Conservation (phyloP, 1,140 invertebrate species). For the Meloidogyne hapla region DNA sequence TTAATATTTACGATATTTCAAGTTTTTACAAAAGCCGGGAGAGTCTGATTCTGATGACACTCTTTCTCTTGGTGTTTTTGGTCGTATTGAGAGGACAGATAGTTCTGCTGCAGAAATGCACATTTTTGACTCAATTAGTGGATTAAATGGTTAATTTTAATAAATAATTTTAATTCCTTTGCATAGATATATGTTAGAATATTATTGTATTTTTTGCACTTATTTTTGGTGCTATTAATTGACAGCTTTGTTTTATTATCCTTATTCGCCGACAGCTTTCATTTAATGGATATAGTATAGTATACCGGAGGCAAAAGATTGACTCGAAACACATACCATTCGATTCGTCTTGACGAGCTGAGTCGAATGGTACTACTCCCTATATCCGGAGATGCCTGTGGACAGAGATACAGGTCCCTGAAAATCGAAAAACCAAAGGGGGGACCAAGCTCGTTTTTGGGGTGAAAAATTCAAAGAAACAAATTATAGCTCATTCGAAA, state of each 20-base stretch:
- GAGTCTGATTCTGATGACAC: background rate
- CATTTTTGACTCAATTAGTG: conserved; percentile 36
- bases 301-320: too few relatives aligned
- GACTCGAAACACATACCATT: too few relatives aligned
- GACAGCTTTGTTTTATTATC: background rate
- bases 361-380: too few relatives aligned
- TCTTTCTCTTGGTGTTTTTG: conserved; percentile 15
- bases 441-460: too few relatives aligned
- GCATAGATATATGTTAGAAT: background rate
- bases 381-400: too few relatives aligned
- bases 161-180: conserved; percentile 16
- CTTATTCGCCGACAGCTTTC: background rate
- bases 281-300: too few relatives aligned
- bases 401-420: too few relatives aligned
- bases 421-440: too few relatives aligned
- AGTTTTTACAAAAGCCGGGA: conserved; percentile 19
- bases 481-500: too few relatives aligned
- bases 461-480: too few relatives aligned
- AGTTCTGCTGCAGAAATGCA: conserved; percentile 29
- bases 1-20: conserved; percentile 14
- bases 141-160: conserved; percentile 20
- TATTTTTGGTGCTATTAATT: background rate
- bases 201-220: background rate
- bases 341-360: too few relatives aligned
- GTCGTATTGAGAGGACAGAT: conserved; percentile 2